phyloP scores from a whole-genome alignment of 2,113 vertebrate genomes.

The Pipa parva region DNA sequence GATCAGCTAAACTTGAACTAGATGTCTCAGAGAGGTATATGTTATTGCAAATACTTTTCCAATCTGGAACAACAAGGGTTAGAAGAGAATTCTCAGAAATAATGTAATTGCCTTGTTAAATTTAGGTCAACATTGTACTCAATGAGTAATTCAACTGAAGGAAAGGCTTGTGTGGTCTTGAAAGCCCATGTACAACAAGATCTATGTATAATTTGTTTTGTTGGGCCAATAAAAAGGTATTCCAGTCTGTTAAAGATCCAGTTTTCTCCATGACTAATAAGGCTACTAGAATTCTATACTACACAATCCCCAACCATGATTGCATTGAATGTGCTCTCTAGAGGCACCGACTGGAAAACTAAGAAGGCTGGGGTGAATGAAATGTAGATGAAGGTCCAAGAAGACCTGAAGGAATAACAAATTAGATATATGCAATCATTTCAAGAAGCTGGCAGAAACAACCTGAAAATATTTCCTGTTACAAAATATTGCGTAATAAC shows the following conservation, averaged over 20 bases:
- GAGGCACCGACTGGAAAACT: constrained; percentile 14
- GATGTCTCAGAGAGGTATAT: too few relatives aligned
- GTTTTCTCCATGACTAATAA: constrained; percentile 39
- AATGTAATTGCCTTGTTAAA: constrained; percentile 34
- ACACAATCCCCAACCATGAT: constrained; percentile 24
- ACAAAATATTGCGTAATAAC: constrained; percentile 42
- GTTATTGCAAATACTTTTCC: constrained; percentile 28
- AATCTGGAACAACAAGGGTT: constrained; percentile 12
- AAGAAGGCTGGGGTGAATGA: constrained; percentile 26
- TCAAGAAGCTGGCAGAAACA: constrained; percentile 38
- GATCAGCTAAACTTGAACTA: too few relatives aligned
- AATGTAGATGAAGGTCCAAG: constrained; percentile 27
- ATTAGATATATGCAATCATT: constrained; percentile 38
- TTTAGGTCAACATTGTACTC: constrained; percentile 30
- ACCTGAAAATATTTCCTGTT: constrained; percentile 40
- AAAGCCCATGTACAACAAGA: constrained; percentile 21
- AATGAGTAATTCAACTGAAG: constrained; percentile 23
- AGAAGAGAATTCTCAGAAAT: constrained; percentile 35
- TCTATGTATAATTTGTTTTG: constrained; percentile 37
- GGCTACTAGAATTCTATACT: constrained; percentile 32
- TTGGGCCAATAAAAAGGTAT: constrained; percentile 37
- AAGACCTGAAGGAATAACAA: constrained; percentile 36
- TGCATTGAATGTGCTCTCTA: constrained; percentile 13
- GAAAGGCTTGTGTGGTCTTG: constrained; percentile 34
- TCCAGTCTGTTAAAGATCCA: constrained; percentile 25